These are phyloP conservation scores for Allophyes oxyacanthae DNA, from an alignment of 2,888 invertebrate genomes.

Conservation along the genomic window DNA sequence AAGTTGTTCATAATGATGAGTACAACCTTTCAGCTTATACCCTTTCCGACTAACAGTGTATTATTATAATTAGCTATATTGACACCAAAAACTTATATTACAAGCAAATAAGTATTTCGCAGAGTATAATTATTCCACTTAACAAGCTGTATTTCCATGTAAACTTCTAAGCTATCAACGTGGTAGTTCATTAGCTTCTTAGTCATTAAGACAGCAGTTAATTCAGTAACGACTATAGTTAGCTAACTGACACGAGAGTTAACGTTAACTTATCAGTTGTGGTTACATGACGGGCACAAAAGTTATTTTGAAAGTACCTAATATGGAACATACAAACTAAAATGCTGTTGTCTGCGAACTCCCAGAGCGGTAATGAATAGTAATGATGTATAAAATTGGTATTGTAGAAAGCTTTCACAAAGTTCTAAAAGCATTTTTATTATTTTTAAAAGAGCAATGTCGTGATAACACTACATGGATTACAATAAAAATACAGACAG, in stretches of 20 bases:
- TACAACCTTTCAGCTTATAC: no score
- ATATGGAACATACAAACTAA: background rate
- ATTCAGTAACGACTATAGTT: constrained; percentile 46
- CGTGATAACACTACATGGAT: no score
- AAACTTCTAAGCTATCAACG: constrained; percentile 14
- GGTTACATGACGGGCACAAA: constrained; percentile 9
- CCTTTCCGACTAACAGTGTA: no score
- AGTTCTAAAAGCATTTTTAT: no score
- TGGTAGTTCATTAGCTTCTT: constrained; percentile 29
- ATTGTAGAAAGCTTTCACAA: no score
- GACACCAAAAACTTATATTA: background rate
- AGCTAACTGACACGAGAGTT: constrained; percentile 6
- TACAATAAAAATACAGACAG: no score
- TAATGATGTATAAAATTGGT: no score
- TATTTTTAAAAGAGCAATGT: no score
- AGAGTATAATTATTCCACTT: constrained; percentile 23
- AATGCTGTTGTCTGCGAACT: background rate
- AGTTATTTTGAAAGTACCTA: constrained; percentile 6
- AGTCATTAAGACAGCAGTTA: constrained; percentile 38
- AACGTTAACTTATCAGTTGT: constrained; percentile 29
- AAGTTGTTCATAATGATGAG: no score
- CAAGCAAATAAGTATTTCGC: background rate
- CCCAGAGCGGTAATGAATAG: no score
- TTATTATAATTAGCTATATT: no score
- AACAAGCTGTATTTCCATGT: constrained; percentile 11